Conservation (phyloP, 2,888 invertebrate species). For the Apamea epomidion region DNA sequence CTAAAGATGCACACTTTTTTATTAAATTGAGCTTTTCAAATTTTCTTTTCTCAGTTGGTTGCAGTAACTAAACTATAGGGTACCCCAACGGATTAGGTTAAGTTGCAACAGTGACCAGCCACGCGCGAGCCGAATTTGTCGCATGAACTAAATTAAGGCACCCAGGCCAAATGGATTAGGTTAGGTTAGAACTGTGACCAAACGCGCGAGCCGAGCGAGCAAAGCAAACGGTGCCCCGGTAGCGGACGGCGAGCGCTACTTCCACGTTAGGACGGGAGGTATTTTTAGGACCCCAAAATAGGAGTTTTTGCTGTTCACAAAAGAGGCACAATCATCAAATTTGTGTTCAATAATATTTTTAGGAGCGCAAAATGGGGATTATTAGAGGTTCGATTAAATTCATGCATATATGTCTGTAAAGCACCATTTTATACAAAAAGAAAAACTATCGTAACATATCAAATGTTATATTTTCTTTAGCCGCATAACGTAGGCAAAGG, state of each 20-base stretch:
- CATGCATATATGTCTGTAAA: not conserved
- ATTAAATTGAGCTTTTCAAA: not conserved
- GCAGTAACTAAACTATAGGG: not conserved
- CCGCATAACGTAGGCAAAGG: not conserved
- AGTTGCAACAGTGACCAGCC: not conserved
- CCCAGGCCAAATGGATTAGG: too few species aligned
- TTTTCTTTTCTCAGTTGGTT: not conserved
- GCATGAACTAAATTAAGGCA: too few species aligned
- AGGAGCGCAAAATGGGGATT: not conserved
- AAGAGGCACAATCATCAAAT: not conserved
- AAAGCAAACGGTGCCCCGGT: not conserved
- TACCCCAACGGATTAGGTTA: not conserved
- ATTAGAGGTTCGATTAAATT: not conserved
- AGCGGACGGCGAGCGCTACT: not conserved
- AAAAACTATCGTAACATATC: not conserved
- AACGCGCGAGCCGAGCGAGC: not conserved
- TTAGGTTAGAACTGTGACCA: too few species aligned
- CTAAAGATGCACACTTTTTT: not conserved
- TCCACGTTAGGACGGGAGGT: not conserved
- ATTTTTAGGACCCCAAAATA: not conserved
- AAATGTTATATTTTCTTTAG: constrained; percentile 31
- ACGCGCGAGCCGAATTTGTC: not conserved
- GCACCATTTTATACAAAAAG: not conserved
- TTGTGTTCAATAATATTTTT: not conserved
- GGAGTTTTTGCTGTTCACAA: not conserved